These are phyloP conservation scores for Sciaenops ocellatus DNA, from an alignment of 2,797 vertebrate species.

Conservation along the genomic window DNA sequence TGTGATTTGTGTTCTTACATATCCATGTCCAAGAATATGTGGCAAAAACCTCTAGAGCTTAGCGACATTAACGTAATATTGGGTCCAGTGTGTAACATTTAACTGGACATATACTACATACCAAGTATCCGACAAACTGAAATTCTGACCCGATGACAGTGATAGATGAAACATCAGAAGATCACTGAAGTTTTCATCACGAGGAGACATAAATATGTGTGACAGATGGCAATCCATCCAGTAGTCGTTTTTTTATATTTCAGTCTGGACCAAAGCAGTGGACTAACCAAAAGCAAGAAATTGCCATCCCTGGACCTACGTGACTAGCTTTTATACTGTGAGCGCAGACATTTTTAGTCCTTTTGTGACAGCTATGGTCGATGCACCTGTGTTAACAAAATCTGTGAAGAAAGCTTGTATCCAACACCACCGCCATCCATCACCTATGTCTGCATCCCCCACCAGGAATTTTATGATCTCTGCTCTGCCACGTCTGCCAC, in stretches of 20 bases:
- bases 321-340: too few relatives aligned
- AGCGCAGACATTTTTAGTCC: background rate
- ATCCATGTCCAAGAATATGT: background rate
- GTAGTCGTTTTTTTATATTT: background rate
- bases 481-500: constrained; percentile 10
- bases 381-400: constrained; percentile 1
- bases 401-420: background rate
- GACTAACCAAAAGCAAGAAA: background rate
- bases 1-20: background rate
- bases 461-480: constrained; percentile 5
- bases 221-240: background rate
- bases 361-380: background rate
- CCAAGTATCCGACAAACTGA: background rate
- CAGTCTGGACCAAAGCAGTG: background rate
- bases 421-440: background rate
- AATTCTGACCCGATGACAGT: background rate
- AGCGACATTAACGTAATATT: background rate
- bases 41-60: background rate
- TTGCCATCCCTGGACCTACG: background rate
- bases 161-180: background rate
- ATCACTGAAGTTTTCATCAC: background rate
- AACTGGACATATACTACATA: background rate
- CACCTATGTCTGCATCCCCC: background rate
- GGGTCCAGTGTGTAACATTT: too few relatives aligned
- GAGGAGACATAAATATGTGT: background rate